Conservation (phyloP, 1,140 invertebrate genomes). For the Sycobia sp. region DNA sequence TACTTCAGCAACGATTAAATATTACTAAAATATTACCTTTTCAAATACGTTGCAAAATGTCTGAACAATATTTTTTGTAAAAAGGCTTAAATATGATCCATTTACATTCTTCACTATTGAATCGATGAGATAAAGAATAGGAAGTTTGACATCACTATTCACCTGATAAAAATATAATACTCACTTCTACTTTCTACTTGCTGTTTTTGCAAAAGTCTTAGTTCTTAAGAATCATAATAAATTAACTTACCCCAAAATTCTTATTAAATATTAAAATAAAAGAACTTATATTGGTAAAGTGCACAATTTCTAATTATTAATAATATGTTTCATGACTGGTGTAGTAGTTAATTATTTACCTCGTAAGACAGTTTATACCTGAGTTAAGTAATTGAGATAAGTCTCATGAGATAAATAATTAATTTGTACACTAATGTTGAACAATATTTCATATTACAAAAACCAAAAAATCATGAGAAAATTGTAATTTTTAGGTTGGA, state of each 20-base stretch:
- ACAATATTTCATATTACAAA: too few relatives aligned
- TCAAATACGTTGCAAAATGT: constrained; percentile 88
- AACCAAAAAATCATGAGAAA: too few relatives aligned
- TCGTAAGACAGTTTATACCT: too few relatives aligned
- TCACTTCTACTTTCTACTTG: constrained; percentile 24
- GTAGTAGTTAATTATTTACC: too few relatives aligned
- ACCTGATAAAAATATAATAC: constrained; percentile 70
- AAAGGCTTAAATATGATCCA: constrained; percentile 81
- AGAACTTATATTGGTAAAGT: not conserved
- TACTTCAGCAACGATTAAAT: constrained; percentile 32
- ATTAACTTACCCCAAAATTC: not conserved
- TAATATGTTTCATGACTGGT: too few relatives aligned
- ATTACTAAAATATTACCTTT: constrained; percentile 73
- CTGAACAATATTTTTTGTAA: constrained; percentile 84
- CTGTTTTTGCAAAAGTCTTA: constrained; percentile 1
- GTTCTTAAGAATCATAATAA: not conserved
- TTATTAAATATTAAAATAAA: not conserved
- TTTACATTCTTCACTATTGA: constrained; percentile 98
- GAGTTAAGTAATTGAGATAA: too few relatives aligned
- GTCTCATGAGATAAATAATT: too few relatives aligned
- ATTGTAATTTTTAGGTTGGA: too few relatives aligned
- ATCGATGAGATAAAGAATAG: constrained; percentile 96
- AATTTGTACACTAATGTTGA: too few relatives aligned
- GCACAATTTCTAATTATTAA: constrained; percentile 5
- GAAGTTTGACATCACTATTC: constrained; percentile 84